Evolutionary conservation across 2,797 vertebrate species (phyloP), one percentile per base, ranked within the genome.

Genomic region (Tamandua tetradactyla): DNA sequence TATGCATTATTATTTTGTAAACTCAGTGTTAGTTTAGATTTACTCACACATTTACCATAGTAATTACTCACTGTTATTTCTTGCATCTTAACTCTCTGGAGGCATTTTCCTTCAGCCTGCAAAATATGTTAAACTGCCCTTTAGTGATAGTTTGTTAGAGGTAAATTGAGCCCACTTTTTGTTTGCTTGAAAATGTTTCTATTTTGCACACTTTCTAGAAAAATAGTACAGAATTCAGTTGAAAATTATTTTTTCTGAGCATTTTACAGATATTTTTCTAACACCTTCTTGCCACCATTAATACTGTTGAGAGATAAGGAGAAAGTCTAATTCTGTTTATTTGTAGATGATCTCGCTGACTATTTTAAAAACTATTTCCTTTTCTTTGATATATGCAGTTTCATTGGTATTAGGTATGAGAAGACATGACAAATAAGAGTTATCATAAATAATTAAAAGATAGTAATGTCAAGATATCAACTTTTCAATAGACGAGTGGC

Each of bases 121-220:
- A 83, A 66, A 44, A 0, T 64, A 49, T 23, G 64, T 44, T 85
- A 66, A 1, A 49, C 7, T 74, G 79, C 88, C 62, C 13, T 93
- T 66, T 61, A 40, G 25, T 72, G 18, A 61, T 87, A 80, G 4
- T 42, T 18, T 66, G 14, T 71, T 80, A 59, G 35, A 30, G 69
- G 37, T 86, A 61, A 44, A 82, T 59, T 81, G 68, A 82, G 30
- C 89, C 20, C 27, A 40, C 74, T 88, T 87, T 18, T 88, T 78
- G n/a, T 83, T 81, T 89, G 32, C 93, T 85, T 72, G 84, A 81
- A 91, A 91, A 89, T 79, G 15, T 86, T 88, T 95, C 79, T 72
- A 49, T 78, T 37, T 75, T 79, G 7, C 68, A 25, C 22, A 57
- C 27, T 71, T 85, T 78, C 32, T 89, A 74, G 86, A 78, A 75